Base-by-base conservation (phyloP, 2,888 invertebrate genomes). In the Hylaea fasciaria region DNA sequence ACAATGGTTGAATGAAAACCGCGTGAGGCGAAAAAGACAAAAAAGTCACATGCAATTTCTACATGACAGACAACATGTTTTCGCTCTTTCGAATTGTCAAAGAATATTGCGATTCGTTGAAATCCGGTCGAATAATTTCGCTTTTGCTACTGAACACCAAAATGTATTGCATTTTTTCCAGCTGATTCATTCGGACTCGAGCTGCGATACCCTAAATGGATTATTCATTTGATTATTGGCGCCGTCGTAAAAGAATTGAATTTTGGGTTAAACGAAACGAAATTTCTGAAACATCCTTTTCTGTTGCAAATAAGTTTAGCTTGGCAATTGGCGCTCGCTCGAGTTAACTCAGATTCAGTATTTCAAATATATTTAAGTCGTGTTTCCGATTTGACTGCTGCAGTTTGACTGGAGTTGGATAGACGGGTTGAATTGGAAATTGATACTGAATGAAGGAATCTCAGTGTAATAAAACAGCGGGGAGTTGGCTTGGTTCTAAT, bases 191-290 rank as follows among this genome's bases (percentile, higher is more conserved):
- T 70, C 72, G 77, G 77, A 72, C 74, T 73, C 76, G 22, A 22
- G 71, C 63, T 71, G 65, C 69, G 59, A 70, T 66, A 61, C 74
- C 71, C 74, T 83, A 88, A 90, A 83, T 86, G 78, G 85, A 89
- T 89, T 87, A 88, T 86, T 89, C 86, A 90, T 87, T 87, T 84
- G 86, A 88, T 89, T 90, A 89, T 85, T 73, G 87, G 73, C 81
- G 81, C 83, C 85, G 81, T 83, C 85, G 86, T 82, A 81, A 81
- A 85, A 80, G 78, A 89, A 90, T 87, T 87, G 86, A 85, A 90
- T 90, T 89, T 87, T 80, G 75, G 81, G 77, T 84, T 81, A 78
- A 67, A 70, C 77, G 76, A 82, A 89, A 90, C 83, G 73, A 83
- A 87, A 88, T 89, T 86, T 83, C 78, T 74, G 79, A 76, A 79